A percentile compares a stretch with the other conserved stretches of the same genome.
Evolutionary conservation across 2,888 invertebrate genomes (phyloP).

Genomic region (Diogma glabrata): DNA sequence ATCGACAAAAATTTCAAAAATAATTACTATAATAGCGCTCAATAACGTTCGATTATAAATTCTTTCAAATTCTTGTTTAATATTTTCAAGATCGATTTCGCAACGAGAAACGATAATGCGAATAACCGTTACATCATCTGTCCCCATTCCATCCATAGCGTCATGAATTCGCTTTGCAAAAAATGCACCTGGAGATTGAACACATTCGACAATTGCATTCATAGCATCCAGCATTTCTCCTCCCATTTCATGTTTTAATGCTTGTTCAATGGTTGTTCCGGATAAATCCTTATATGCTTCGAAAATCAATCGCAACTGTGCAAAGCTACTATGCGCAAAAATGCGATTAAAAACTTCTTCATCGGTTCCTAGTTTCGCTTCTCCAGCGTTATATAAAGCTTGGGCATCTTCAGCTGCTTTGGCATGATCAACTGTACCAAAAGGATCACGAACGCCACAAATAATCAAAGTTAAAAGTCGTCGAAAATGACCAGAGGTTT

Average conservation of each 20-base stretch:
- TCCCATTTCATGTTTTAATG: conserved; percentile 51
- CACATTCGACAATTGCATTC: conserved; percentile 64
- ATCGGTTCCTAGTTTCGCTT: conserved; percentile 59
- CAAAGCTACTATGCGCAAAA: conserved; percentile 61
- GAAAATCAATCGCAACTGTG: conserved; percentile 54
- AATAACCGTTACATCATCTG: conserved; percentile 58
- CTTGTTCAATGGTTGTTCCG: conserved; percentile 61
- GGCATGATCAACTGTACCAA: conserved; percentile 46
- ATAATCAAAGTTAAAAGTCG: conserved; percentile 61
- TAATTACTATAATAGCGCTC: conserved; percentile 50
- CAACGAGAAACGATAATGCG: conserved; percentile 57
- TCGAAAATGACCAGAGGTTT: conserved; percentile 68
- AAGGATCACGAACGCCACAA: conserved; percentile 53
- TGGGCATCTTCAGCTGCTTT: conserved; percentile 61
- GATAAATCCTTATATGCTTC: conserved; percentile 62
- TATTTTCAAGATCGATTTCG: conserved; percentile 56
- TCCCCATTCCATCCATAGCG: conserved; percentile 59
- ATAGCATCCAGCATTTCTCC: conserved; percentile 58
- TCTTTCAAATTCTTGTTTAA: conserved; percentile 58
- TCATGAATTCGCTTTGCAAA: conserved; percentile 54
- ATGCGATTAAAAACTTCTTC: conserved; percentile 61
- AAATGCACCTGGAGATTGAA: conserved; percentile 51
- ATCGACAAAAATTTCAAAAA: no score
- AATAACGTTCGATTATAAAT: conserved; percentile 56
- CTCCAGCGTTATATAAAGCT: conserved; percentile 56